phyloP scores from a whole-genome alignment of 1,140 invertebrate species.

The fruit fly (Drosophila melanogaster) region Release_6_plus_ISO1_MT NT_033779.5:18076001-18076500 shows the following conservation, averaged over 20 bases:
- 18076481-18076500: constrained; percentile 51
- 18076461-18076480: constrained; percentile 1
- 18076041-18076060: constrained; percentile 3
- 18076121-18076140: too few relatives aligned
- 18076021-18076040: constrained; percentile 2
- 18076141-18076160: not conserved
- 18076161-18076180: not conserved
- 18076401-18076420: constrained; percentile 40
- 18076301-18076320: too few relatives aligned
- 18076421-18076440: constrained; percentile 56
- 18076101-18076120: too few relatives aligned
- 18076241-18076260: too few relatives aligned
- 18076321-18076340: not conserved
- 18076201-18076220: too few relatives aligned
- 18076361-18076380: not conserved
- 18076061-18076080: not conserved
- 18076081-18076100: too few relatives aligned
- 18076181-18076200: too few relatives aligned
- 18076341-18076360: not conserved
- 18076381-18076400: constrained; percentile 6
- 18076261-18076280: too few relatives aligned
- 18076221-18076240: too few relatives aligned
- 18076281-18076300: too few relatives aligned
- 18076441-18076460: constrained; percentile 20
- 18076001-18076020: not conserved